phyloP scores from a whole-genome alignment of 2,888 invertebrate genomes.

The Dolichopus griseipennis region DNA sequence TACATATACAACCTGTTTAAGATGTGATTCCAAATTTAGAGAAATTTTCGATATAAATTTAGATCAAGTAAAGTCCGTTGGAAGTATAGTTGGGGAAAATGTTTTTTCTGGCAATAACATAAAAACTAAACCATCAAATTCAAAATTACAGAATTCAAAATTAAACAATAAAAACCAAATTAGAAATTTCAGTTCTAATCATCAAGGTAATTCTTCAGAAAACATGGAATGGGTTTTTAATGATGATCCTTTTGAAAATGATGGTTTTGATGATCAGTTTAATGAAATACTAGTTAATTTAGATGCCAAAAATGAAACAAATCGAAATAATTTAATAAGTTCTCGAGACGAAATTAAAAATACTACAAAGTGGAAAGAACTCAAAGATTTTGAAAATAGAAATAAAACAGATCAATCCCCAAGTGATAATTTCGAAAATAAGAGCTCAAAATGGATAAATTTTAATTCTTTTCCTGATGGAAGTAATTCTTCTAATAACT shows the following conservation, averaged over 20 bases:
- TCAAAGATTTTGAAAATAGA: too few relatives aligned
- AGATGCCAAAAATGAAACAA: too few relatives aligned
- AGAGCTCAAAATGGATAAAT: too few relatives aligned
- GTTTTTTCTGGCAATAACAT: conserved; percentile 11
- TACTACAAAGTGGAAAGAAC: too few relatives aligned
- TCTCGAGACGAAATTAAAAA: too few relatives aligned
- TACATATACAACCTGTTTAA: conserved; percentile 38
- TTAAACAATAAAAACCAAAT: not conserved
- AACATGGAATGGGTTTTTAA: not conserved
- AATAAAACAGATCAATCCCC: too few relatives aligned
- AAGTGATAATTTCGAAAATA: not conserved
- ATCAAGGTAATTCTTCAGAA: not conserved
- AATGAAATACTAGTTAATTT: not conserved
- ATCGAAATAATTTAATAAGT: too few relatives aligned
- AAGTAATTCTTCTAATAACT: too few relatives aligned
- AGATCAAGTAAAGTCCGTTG: conserved; percentile 35
- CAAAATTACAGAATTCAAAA: not conserved
- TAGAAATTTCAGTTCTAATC: not conserved
- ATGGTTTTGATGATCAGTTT: not conserved
- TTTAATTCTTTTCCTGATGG: too few relatives aligned
- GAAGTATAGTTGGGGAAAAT: conserved; percentile 32
- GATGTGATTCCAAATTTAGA: conserved; percentile 37
- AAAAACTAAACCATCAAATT: not conserved
- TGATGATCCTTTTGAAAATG: not conserved
- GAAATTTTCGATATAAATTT: conserved; percentile 37